A percentile compares a stretch with the other conserved stretches of the same genome.
These are phyloP conservation scores for Neoascia interrupta DNA, from an alignment of 2,888 invertebrate species.

Conservation along the genomic window DNA sequence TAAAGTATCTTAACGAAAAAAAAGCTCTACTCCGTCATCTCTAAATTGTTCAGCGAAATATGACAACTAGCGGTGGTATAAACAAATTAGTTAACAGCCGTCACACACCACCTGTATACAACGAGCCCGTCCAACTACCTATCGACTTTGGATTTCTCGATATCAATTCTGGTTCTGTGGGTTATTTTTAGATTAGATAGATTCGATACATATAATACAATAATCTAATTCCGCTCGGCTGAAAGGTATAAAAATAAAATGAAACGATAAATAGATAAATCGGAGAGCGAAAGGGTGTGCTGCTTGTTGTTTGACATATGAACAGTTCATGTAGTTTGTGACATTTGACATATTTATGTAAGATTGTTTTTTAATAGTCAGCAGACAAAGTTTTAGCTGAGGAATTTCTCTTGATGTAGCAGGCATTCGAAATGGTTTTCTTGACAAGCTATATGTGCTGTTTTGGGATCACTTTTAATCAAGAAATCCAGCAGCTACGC, in stretches of 20 bases:
- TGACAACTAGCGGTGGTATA: constrained; percentile 9
- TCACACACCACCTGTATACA: constrained; percentile 34
- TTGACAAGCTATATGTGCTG: too few relatives aligned
- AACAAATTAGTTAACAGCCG: constrained; percentile 29
- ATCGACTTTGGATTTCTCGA: constrained; percentile 6
- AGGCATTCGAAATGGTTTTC: too few relatives aligned
- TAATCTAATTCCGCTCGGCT: constrained; percentile 39
- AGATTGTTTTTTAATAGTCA: neutral
- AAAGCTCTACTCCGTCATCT: neutral
- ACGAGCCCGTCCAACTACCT: neutral
- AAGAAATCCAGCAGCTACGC: too few relatives aligned
- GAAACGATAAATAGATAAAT: constrained; percentile 15
- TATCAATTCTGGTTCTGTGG: constrained; percentile 19
- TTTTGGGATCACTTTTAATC: too few relatives aligned
- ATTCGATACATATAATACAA: constrained; percentile 14
- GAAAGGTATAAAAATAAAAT: constrained; percentile 27
- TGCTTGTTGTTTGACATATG: constrained; percentile 28
- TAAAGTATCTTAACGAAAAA: constrained; percentile 1
- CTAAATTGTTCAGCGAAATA: constrained; percentile 19
- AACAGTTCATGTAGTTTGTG: constrained; percentile 33
- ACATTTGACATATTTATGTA: constrained; percentile 8
- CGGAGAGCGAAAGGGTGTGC: constrained; percentile 19
- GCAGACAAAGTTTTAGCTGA: too few relatives aligned
- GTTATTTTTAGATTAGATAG: constrained; percentile 31
- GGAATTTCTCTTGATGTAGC: too few relatives aligned